Conservation (phyloP, 2,888 invertebrate genomes). For the Plagodis pulveraria region DNA sequence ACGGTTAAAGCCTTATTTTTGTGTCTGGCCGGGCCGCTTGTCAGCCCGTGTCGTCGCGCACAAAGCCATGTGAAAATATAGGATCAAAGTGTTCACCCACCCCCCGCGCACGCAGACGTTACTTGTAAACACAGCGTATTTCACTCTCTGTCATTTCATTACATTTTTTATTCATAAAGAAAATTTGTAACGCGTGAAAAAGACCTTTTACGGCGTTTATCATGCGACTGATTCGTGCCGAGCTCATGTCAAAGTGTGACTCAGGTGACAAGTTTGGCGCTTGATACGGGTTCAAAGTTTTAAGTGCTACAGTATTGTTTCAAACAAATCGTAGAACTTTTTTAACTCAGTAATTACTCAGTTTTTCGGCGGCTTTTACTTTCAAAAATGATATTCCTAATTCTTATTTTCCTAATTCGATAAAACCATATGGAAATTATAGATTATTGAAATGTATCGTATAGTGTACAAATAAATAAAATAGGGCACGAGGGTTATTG, state of each 20-base stretch:
- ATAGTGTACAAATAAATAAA: neutral
- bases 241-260: slow-evolving; percentile 28
- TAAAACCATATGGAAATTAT: too few relatives aligned
- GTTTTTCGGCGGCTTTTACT: neutral
- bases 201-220: slow-evolving; percentile 41
- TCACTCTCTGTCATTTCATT: slow-evolving; percentile 57
- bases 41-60: slow-evolving; percentile 75
- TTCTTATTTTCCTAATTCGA: too few relatives aligned
- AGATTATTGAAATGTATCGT: too few relatives aligned
- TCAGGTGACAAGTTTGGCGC: slow-evolving; percentile 33
- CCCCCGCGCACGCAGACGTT: slow-evolving; percentile 59
- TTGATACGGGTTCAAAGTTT: slow-evolving; percentile 40
- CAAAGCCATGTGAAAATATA: slow-evolving; percentile 83
- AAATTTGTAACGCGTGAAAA: slow-evolving; percentile 38
- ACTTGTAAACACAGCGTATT: slow-evolving; percentile 61
- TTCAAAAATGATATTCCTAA: neutral
- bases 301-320: slow-evolving; percentile 35
- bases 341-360: slow-evolving; percentile 10
- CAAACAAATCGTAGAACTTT: neutral
- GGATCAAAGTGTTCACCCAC: slow-evolving; percentile 78
- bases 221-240: slow-evolving; percentile 36
- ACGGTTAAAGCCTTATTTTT: slow-evolving; percentile 84
- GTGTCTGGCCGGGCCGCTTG: slow-evolving; percentile 81
- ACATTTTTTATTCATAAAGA: slow-evolving; percentile 43
- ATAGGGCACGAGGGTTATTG: neutral